Conservation (phyloP, 1,140 invertebrate genomes). For the Drosophila murphyi region DNA sequence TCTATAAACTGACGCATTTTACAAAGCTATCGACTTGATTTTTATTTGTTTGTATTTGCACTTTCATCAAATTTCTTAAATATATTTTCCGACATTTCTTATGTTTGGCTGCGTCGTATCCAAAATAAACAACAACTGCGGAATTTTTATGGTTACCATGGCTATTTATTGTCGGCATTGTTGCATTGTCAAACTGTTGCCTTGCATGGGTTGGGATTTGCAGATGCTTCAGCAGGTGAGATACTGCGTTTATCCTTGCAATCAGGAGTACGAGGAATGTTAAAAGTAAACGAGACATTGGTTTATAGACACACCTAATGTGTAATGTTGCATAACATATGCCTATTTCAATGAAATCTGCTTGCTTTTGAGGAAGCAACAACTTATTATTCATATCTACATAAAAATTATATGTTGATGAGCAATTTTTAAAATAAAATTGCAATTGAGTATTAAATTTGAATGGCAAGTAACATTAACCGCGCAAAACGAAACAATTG, state of each 20-base stretch:
- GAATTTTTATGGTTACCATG: constrained; percentile 71
- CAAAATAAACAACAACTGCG: constrained; percentile 79
- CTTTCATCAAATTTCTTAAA: constrained; percentile 8
- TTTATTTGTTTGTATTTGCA: neutral
- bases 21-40: neutral
- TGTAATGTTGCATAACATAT: no score
- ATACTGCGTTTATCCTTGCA: neutral
- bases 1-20: constrained; percentile 59
- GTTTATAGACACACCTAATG: no score
- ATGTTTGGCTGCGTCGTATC: constrained; percentile 60
- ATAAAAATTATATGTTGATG: no score
- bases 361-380: no score
- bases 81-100: constrained; percentile 36
- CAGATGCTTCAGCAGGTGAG: neutral
- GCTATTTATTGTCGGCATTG: constrained; percentile 67
- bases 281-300: neutral
- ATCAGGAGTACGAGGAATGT: neutral
- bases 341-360: no score
- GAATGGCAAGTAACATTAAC: no score
- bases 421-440: no score
- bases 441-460: no score
- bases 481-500: no score
- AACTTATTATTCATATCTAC: no score
- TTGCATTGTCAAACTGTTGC: constrained; percentile 72
- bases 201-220: constrained; percentile 37